phyloP scores from a whole-genome alignment of 1,140 invertebrate genomes.

The Choristoneura fumiferana region DNA sequence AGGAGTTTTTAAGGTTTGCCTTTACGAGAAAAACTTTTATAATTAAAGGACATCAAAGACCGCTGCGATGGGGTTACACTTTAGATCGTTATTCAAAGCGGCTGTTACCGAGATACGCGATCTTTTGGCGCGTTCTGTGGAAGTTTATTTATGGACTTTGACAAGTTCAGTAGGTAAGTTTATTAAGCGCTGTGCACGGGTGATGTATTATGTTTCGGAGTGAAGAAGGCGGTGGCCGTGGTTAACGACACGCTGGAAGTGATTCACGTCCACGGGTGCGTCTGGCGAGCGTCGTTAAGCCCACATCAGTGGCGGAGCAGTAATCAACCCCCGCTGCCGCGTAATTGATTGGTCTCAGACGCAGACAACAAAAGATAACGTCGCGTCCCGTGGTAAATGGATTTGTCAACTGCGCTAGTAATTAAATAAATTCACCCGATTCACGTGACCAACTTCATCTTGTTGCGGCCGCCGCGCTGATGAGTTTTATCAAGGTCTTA shows the following conservation, averaged over 20 bases:
- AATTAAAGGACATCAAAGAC: conserved; percentile 76
- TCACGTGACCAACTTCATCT: conserved; percentile 32
- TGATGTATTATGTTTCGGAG: background rate
- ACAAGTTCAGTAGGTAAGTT: conserved; percentile 38
- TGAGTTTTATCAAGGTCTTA: conserved; percentile 29
- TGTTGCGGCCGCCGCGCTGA: conserved; percentile 21
- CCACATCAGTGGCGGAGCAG: conserved; percentile 30
- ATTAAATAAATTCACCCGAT: conserved; percentile 68
- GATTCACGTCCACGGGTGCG: conserved; percentile 3
- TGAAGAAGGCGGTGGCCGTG: background rate
- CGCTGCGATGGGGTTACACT: conserved; percentile 68
- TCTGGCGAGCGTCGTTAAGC: conserved; percentile 28
- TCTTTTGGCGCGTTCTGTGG: conserved; percentile 63
- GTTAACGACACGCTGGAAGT: background rate
- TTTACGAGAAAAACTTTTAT: conserved; percentile 71
- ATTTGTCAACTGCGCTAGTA: conserved; percentile 71
- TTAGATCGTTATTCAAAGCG: conserved; percentile 69
- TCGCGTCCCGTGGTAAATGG: conserved; percentile 57
- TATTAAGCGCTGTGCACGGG: conserved; percentile 30
- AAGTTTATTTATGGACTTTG: conserved; percentile 66
- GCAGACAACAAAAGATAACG: conserved; percentile 71
- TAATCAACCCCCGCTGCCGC: conserved; percentile 62
- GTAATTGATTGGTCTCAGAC: conserved; percentile 71
- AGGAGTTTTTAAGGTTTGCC: conserved; percentile 46
- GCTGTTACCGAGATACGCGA: conserved; percentile 66